phyloP scores from a whole-genome alignment of 2,888 invertebrate species.

The Dynastes grantii region DNA sequence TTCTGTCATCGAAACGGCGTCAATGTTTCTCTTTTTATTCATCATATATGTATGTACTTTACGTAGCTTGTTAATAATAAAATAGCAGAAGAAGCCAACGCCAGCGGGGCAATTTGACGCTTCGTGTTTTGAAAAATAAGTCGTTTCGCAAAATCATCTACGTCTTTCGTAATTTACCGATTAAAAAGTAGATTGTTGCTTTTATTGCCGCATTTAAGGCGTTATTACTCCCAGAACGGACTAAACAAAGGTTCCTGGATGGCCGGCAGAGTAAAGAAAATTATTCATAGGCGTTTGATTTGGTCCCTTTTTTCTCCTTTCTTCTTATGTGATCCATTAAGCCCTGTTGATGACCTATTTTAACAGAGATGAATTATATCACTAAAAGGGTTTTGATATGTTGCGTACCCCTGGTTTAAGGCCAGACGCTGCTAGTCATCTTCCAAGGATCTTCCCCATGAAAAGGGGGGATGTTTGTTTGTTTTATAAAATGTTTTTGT shows the following conservation, averaged over 20 bases:
- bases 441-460: too few species aligned
- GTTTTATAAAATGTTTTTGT: too few species aligned
- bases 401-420: too few species aligned
- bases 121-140: not conserved
- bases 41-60: not conserved
- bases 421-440: too few species aligned
- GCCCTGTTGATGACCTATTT: too few species aligned
- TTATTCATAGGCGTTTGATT: not conserved
- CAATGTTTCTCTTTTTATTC: not conserved
- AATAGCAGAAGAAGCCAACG: too few species aligned
- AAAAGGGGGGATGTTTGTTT: too few species aligned
- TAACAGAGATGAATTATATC: too few species aligned
- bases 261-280: not conserved
- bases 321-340: not conserved
- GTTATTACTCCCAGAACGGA: not conserved
- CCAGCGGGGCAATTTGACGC: not conserved
- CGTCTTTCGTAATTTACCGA: slow-evolving; percentile 14
- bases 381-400: too few species aligned
- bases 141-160: slow-evolving; percentile 17
- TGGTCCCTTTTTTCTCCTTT: slow-evolving; percentile 3
- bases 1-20: not conserved
- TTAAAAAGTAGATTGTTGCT: slow-evolving; percentile 11
- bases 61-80: too few species aligned
- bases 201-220: not conserved
- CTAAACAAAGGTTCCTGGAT: not conserved